Percentiles rank a stretch among this genome's conserved stretches.
phyloP scores from a whole-genome alignment of 2,113 vertebrate species.

The Thinocorus orbignyianus region DNA sequence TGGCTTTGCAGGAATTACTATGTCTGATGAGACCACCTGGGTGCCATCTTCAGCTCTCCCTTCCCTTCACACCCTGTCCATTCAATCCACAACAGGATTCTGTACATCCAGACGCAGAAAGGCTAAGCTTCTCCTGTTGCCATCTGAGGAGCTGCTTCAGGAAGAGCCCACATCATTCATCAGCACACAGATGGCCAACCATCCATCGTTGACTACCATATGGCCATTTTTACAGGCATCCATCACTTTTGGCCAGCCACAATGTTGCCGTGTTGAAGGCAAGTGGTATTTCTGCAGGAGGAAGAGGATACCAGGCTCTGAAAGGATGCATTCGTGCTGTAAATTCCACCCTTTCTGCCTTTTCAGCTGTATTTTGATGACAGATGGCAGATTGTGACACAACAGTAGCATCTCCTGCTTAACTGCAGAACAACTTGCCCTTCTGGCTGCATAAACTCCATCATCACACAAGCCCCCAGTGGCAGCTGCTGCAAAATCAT shows the following conservation, averaged over 20 bases:
- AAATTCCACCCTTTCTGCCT: neutral
- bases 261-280: neutral
- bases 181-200: neutral
- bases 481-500: neutral
- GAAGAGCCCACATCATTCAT: neutral
- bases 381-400: neutral
- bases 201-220: neutral
- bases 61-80: neutral
- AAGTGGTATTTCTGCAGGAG: neutral
- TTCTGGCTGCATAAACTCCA: neutral
- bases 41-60: neutral
- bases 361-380: neutral
- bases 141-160: neutral
- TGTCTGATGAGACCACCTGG: neutral
- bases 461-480: neutral
- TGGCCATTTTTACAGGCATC: neutral
- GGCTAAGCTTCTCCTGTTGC: neutral
- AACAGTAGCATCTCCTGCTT: neutral
- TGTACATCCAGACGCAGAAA: neutral
- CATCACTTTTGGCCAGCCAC: neutral
- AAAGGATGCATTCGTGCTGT: neutral
- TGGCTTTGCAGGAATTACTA: neutral
- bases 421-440: neutral
- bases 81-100: fast-evolving
- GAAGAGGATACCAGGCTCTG: neutral